phyloP scores from a whole-genome alignment of 2,797 vertebrate species.

The Sebastolobus alascanus region DNA sequence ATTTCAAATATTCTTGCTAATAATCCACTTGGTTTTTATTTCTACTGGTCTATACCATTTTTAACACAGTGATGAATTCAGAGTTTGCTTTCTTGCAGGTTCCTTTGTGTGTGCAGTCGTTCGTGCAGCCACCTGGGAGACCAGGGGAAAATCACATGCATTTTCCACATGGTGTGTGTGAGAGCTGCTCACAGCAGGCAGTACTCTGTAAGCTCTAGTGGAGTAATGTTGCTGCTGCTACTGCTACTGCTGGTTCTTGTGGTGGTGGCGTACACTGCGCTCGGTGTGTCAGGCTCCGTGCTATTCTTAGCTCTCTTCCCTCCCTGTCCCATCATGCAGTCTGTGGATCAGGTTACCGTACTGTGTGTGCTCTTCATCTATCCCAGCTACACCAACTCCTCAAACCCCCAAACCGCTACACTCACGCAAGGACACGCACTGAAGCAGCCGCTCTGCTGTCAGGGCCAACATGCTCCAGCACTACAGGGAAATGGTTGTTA shows the following conservation, averaged over 20 bases:
- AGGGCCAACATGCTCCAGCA: conserved; percentile 52
- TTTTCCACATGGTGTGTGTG: conserved; percentile 58
- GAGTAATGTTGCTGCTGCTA: conserved; percentile 48
- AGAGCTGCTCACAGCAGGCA: conserved; percentile 54
- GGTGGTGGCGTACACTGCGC: conserved; percentile 45
- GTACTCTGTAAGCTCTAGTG: conserved; percentile 56
- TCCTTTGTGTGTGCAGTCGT: conserved; percentile 14
- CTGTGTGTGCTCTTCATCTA: conserved; percentile 62
- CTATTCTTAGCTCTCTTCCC: conserved; percentile 80
- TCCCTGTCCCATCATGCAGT: conserved; percentile 79
- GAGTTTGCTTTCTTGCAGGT: conserved; percentile 19
- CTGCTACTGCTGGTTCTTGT: conserved; percentile 27
- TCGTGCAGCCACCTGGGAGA: conserved; percentile 57
- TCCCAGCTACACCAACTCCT: conserved; percentile 27
- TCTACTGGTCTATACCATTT: background rate
- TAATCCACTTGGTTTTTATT: conserved; percentile 24
- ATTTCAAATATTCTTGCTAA: background rate
- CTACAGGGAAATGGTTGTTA: conserved; percentile 66
- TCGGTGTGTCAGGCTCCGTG: conserved; percentile 67
- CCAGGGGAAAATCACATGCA: conserved; percentile 52
- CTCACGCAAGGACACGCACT: conserved; percentile 46
- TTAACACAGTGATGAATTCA: background rate
- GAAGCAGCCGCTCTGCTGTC: conserved; percentile 44
- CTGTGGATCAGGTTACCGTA: conserved; percentile 79
- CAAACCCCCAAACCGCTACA: conserved; percentile 36